Conservation (phyloP, 2,888 invertebrate genomes). For the Acleris laterana region DNA sequence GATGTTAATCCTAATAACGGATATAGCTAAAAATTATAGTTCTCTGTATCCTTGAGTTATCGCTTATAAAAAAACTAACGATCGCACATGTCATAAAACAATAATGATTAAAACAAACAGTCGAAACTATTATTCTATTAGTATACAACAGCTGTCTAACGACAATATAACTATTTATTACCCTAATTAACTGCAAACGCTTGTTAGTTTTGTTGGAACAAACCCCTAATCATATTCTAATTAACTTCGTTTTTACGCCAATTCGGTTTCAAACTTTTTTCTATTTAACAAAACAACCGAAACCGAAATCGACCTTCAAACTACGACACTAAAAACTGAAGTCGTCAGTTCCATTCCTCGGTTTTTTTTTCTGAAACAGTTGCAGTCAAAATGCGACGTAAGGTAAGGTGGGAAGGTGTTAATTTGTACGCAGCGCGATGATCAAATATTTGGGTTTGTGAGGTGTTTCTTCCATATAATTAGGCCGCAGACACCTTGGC, state of each 20-base stretch:
- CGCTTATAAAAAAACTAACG: slow-evolving; percentile 21
- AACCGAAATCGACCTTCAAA: slow-evolving; percentile 6
- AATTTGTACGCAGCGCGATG: slow-evolving; percentile 40
- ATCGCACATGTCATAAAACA: slow-evolving; percentile 60
- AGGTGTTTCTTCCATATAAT: slow-evolving; percentile 78
- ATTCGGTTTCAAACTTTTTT: slow-evolving; percentile 47
- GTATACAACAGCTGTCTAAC: slow-evolving; percentile 70
- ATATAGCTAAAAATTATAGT: slow-evolving; percentile 19
- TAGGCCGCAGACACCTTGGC: slow-evolving; percentile 78
- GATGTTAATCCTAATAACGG: neutral
- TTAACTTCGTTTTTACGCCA: slow-evolving; percentile 82
- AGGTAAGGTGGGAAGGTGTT: slow-evolving; percentile 38
- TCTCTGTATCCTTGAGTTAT: slow-evolving; percentile 12
- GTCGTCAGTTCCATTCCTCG: slow-evolving; percentile 39
- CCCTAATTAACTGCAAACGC: slow-evolving; percentile 75
- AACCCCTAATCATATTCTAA: slow-evolving; percentile 81
- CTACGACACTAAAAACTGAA: neutral
- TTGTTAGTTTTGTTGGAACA: slow-evolving; percentile 76
- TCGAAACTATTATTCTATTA: slow-evolving; percentile 46
- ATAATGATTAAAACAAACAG: slow-evolving; percentile 64
- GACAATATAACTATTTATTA: slow-evolving; percentile 80
- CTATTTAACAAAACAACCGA: neutral
- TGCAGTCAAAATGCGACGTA: slow-evolving; percentile 52
- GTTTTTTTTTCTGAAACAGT: slow-evolving; percentile 49
- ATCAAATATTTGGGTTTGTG: slow-evolving; percentile 72